Evolutionary conservation across 2,113 vertebrate species (phyloP).

Genomic region (Ictidomys tridecemlineatus): DNA sequence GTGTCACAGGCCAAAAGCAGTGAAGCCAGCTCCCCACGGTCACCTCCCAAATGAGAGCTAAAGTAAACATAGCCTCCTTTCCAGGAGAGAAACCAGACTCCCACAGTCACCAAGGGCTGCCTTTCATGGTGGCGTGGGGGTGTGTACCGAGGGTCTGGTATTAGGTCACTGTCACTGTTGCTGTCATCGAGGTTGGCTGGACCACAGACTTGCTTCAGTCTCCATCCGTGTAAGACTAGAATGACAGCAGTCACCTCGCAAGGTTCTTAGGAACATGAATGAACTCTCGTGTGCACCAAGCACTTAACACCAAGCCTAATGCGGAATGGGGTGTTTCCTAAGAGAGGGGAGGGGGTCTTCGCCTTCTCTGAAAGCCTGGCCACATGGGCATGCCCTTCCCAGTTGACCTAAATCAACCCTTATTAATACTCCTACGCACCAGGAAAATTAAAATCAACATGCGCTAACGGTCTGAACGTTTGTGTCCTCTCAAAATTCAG

Average conservation of each 20-base stretch:
- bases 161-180: not conserved
- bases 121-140: not conserved
- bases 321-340: not conserved
- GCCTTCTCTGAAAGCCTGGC: not conserved
- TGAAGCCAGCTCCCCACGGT: not conserved
- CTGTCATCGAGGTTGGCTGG: not conserved
- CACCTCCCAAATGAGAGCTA: not conserved
- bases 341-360: not conserved
- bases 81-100: not conserved
- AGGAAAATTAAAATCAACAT: not conserved
- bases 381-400: not conserved
- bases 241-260: not conserved
- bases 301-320: not conserved
- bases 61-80: not conserved
- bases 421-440: not conserved
- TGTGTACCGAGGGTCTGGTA: accelerated
- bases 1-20: not conserved
- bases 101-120: not conserved
- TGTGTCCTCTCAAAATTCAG: not conserved
- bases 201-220: not conserved
- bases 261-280: not conserved
- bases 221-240: not conserved
- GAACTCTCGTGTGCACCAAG: not conserved
- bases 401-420: not conserved
- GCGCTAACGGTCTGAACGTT: not conserved